phyloP scores from a whole-genome alignment of 2,797 vertebrate species.

The Hydrolagus colliei region DNA sequence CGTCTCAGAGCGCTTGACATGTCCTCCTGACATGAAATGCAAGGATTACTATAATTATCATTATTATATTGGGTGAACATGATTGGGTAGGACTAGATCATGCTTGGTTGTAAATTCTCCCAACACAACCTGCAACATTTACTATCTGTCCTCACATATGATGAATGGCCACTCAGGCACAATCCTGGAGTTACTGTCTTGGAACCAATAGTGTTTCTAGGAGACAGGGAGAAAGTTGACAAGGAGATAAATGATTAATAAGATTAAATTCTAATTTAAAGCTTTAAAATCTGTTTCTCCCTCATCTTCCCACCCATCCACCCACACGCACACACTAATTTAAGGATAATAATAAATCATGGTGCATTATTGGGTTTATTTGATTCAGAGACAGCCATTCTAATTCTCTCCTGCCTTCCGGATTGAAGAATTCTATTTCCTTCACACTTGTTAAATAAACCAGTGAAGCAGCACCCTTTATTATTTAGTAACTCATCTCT shows the following conservation, averaged over 20 bases:
- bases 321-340: too few species aligned
- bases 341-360: background rate
- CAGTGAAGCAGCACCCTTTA: background rate
- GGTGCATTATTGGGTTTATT: background rate
- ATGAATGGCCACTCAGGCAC: too few species aligned
- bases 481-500: background rate
- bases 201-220: background rate
- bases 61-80: too few species aligned
- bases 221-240: background rate
- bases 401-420: background rate
- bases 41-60: too few species aligned
- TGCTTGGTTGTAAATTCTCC: too few species aligned
- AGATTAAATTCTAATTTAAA: background rate
- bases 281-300: background rate
- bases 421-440: background rate
- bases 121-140: too few species aligned
- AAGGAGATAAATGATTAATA: background rate
- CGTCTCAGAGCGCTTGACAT: too few species aligned
- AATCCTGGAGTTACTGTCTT: too few species aligned
- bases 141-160: too few species aligned
- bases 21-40: too few species aligned
- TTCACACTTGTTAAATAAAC: background rate
- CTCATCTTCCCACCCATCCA: too few species aligned
- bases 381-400: background rate
- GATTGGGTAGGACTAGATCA: too few species aligned